Percentiles rank a stretch among this genome's conserved stretches.
These are phyloP conservation scores for Ranitomeya variabilis DNA, from an alignment of 2,113 vertebrate genomes.

Conservation along the genomic window DNA sequence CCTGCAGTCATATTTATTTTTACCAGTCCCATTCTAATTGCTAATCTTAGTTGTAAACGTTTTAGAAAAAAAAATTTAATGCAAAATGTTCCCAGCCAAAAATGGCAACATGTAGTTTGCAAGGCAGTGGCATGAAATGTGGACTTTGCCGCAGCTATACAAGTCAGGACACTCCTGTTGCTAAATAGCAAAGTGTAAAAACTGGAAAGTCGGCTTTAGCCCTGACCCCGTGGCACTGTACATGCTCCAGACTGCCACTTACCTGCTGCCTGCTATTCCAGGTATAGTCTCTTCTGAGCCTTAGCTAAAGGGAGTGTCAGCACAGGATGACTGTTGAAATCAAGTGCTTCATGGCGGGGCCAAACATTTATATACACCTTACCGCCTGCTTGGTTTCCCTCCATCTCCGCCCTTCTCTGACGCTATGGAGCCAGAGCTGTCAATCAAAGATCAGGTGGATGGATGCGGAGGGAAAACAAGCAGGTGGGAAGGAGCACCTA, in stretches of 20 bases:
- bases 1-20: background rate
- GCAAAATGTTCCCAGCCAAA: background rate
- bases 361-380: too few relatives aligned
- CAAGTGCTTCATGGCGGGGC: too few relatives aligned
- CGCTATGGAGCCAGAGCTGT: too few relatives aligned
- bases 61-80: background rate
- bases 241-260: too few relatives aligned
- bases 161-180: background rate
- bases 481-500: too few relatives aligned
- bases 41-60: background rate
- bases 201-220: background rate
- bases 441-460: too few relatives aligned
- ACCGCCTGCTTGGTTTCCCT: too few relatives aligned
- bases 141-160: background rate
- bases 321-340: too few relatives aligned
- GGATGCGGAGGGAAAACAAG: too few relatives aligned
- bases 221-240: too few relatives aligned
- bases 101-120: background rate
- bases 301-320: background rate
- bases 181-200: background rate
- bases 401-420: too few relatives aligned
- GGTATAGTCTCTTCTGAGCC: background rate
- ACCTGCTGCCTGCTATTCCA: background rate
- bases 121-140: background rate
- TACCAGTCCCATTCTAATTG: background rate